These are phyloP conservation scores for Stegostoma tigrinum DNA, from an alignment of 2,113 vertebrate genomes.

Conservation along the genomic window DNA sequence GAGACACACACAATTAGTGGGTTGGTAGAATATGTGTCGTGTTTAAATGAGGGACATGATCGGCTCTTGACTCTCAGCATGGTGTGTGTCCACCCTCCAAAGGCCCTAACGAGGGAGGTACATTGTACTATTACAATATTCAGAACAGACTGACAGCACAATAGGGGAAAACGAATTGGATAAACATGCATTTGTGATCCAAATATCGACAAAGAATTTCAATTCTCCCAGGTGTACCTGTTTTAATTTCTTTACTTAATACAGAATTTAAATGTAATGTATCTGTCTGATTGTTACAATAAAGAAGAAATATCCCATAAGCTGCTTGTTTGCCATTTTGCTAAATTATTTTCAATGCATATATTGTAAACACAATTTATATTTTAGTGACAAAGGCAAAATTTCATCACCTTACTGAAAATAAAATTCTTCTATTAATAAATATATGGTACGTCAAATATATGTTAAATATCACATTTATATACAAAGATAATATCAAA, in stretches of 20 bases:
- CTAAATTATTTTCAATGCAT: not conserved
- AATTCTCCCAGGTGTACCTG: not conserved
- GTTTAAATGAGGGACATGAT: conserved; percentile 81
- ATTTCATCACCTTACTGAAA: not conserved
- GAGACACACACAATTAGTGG: conserved; percentile 70
- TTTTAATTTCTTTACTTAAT: not conserved
- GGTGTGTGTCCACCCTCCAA: conserved; percentile 65
- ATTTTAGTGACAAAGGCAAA: conserved; percentile 7
- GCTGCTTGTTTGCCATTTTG: not conserved
- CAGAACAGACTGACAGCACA: conserved; percentile 56
- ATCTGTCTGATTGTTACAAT: not conserved
- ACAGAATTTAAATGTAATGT: not conserved
- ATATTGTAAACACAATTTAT: not conserved
- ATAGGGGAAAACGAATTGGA: conserved; percentile 51
- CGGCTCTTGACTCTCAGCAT: conserved; percentile 73
- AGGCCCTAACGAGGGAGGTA: conserved; percentile 71
- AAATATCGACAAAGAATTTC: not conserved
- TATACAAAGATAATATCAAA: not conserved
- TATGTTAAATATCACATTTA: not conserved
- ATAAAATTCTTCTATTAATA: conserved; percentile 18
- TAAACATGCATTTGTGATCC: conserved; percentile 38
- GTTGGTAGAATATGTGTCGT: conserved; percentile 72
- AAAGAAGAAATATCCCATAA: not conserved
- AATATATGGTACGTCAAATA: not conserved
- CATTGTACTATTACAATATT: conserved; percentile 42